Evolutionary conservation across 1,140 invertebrate species (phyloP).

Genomic region (Dendroctonus valens): DNA sequence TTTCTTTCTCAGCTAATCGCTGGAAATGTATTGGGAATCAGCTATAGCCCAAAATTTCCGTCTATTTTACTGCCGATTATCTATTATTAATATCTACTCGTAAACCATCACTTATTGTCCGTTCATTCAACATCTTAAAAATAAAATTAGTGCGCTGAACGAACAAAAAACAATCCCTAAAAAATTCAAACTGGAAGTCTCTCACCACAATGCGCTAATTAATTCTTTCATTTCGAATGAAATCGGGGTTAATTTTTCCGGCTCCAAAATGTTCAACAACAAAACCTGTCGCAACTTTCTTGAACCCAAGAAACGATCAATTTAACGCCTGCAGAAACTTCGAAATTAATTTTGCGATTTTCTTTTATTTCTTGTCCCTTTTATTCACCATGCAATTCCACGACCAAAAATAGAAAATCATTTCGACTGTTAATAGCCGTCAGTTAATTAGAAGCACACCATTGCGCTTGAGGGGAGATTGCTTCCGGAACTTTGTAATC

Average conservation of each 20-base stretch:
- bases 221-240: background rate
- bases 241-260: constrained; percentile 7
- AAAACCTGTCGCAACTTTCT: background rate
- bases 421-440: background rate
- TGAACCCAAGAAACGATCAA: constrained; percentile 7
- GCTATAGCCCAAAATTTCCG: too few species aligned
- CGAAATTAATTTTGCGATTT: constrained; percentile 20
- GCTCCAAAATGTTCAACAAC: background rate
- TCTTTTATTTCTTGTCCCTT: constrained; percentile 9
- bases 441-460: constrained; percentile 9
- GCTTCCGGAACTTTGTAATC: too few species aligned
- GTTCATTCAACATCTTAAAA: too few species aligned
- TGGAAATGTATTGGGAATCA: too few species aligned
- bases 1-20: too few species aligned
- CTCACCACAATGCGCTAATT: too few species aligned
- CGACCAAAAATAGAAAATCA: constrained; percentile 6
- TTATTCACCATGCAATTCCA: constrained; percentile 4
- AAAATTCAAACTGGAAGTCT: too few species aligned
- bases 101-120: too few species aligned
- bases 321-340: constrained; percentile 12
- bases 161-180: too few species aligned
- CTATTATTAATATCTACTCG: too few species aligned
- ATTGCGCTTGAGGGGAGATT: background rate
- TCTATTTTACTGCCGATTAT: too few species aligned
- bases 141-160: too few species aligned